Conservation (phyloP, 2,888 invertebrate species). For the Sesia bembeciformis region DNA sequence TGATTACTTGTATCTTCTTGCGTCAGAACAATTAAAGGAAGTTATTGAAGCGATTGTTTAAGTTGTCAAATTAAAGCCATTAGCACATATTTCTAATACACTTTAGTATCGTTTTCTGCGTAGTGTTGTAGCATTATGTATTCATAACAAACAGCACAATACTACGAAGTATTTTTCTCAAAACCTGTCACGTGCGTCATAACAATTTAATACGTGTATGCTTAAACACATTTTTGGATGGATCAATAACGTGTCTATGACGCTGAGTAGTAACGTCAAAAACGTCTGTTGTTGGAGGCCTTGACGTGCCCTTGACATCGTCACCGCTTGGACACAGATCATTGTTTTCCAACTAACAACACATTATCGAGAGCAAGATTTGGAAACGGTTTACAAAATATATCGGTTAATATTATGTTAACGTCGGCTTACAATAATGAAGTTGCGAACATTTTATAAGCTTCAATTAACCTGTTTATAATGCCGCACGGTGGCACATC, state of each 20-base stretch:
- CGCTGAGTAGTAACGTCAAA: conserved; percentile 9
- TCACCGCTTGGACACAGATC: background rate
- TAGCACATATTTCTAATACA: no score
- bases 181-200: background rate
- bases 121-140: background rate
- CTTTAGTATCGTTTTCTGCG: no score
- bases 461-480: no score
- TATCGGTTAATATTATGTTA: no score
- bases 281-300: background rate
- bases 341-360: conserved; percentile 18
- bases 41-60: no score
- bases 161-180: conserved; percentile 3
- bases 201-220: background rate
- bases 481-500: no score
- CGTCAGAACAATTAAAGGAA: no score
- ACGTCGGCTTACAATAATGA: no score
- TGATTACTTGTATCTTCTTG: no score
- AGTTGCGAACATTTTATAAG: no score
- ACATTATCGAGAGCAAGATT: background rate
- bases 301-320: conserved; percentile 12
- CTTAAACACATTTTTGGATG: conserved; percentile 14
- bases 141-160: background rate
- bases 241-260: conserved; percentile 7
- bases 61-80: no score
- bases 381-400: no score